A percentile compares a stretch with the other conserved stretches of the same genome.
Conservation (phyloP, 2,113 vertebrate genomes). For the Hemichromis elongatus region DNA sequence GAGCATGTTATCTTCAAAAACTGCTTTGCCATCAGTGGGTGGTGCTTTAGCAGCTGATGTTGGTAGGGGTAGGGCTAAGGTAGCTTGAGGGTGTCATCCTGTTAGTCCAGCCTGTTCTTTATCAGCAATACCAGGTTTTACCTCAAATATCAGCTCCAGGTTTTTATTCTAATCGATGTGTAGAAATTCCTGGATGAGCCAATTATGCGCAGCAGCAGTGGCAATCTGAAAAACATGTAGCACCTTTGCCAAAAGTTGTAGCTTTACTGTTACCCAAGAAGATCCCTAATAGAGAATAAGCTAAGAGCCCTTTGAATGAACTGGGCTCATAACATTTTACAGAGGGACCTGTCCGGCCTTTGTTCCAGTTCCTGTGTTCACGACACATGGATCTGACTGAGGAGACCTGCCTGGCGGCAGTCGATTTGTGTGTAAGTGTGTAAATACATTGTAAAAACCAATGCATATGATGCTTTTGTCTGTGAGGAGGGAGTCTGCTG, state of each 20-base stretch:
- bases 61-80: background rate
- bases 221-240: background rate
- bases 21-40: background rate
- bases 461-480: background rate
- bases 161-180: background rate
- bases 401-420: background rate
- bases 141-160: background rate
- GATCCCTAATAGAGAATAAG: background rate
- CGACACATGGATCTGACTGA: background rate
- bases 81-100: background rate
- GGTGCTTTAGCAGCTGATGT: background rate
- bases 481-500: background rate
- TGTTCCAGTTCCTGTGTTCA: background rate
- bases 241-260: background rate
- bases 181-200: background rate
- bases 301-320: background rate
- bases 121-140: background rate
- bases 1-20: background rate
- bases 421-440: background rate
- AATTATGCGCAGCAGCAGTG: background rate
- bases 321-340: background rate
- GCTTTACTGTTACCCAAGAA: background rate
- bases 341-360: background rate
- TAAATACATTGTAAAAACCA: background rate
- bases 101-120: background rate